These are phyloP conservation scores for Corydoras sp. DNA, from an alignment of 2,113 vertebrate genomes.

Conservation along the genomic window DNA sequence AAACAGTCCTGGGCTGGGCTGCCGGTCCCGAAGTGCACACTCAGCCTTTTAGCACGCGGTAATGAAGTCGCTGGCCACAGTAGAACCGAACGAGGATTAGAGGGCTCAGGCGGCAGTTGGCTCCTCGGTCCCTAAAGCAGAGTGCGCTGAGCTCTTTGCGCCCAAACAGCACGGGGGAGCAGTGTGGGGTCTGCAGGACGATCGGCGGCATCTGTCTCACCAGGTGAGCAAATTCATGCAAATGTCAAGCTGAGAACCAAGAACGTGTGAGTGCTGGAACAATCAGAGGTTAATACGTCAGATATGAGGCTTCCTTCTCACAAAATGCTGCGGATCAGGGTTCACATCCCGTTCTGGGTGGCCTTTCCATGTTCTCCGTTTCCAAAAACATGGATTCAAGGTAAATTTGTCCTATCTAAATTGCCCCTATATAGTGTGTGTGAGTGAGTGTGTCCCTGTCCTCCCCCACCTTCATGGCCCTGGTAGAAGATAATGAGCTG, in stretches of 20 bases:
- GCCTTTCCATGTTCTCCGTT: too few species aligned
- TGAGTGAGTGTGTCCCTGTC: too few species aligned
- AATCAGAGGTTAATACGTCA: too few species aligned
- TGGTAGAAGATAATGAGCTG: too few species aligned
- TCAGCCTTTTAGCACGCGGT: constrained; percentile 69
- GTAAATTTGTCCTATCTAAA: too few species aligned
- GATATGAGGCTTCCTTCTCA: too few species aligned
- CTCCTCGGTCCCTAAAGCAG: neutral
- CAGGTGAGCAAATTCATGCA: constrained; percentile 4
- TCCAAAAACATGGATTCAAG: too few species aligned
- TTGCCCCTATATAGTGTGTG: too few species aligned
- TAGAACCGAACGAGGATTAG: constrained; percentile 66
- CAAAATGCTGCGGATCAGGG: too few species aligned
- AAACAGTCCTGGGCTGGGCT: constrained; percentile 58
- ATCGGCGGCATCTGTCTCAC: constrained; percentile 21
- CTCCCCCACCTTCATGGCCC: too few species aligned
- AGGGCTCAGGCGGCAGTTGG: constrained; percentile 56
- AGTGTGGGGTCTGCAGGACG: constrained; percentile 25
- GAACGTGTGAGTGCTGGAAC: neutral
- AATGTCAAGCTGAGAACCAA: neutral
- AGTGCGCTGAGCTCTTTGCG: constrained; percentile 5
- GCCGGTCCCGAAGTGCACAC: constrained; percentile 61
- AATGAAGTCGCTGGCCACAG: constrained; percentile 60
- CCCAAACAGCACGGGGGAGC: constrained; percentile 4
- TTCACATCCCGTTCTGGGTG: too few species aligned